A percentile compares a stretch with the other conserved stretches of the same genome.
Conservation (phyloP, 1,140 invertebrate species). For the Eumeta japonica region DNA sequence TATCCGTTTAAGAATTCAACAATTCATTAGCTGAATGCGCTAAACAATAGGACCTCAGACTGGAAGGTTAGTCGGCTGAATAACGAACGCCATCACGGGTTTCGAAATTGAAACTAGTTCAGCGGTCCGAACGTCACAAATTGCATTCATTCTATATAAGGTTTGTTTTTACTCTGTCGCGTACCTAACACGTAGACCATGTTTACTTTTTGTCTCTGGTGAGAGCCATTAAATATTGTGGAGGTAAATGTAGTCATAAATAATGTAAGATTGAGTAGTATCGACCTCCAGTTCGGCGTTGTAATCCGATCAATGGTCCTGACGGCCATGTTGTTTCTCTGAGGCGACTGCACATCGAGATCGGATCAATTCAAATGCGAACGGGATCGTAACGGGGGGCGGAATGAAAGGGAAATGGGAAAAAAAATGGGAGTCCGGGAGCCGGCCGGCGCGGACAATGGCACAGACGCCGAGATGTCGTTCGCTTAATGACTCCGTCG, state of each 20-base stretch:
- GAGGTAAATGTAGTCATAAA: constrained; percentile 24
- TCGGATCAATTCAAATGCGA: constrained; percentile 43
- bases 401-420: no score
- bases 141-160: no score
- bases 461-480: neutral
- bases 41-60: constrained; percentile 41
- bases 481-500: constrained; percentile 29
- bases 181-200: no score
- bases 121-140: no score
- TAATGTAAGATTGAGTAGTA: constrained; percentile 44
- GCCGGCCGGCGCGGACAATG: constrained; percentile 19
- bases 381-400: constrained; percentile 21
- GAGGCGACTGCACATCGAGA: constrained; percentile 12
- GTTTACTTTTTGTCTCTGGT: no score
- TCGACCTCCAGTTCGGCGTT: constrained; percentile 42
- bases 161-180: no score
- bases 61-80: constrained; percentile 29
- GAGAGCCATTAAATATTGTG: no score
- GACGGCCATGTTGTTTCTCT: constrained; percentile 34
- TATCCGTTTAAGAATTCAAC: constrained; percentile 37
- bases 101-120: no score
- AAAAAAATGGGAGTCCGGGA: no score
- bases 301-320: constrained; percentile 51
- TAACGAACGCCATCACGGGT: no score
- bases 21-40: constrained; percentile 30